phyloP scores from a whole-genome alignment of 2,888 invertebrate genomes.

The Drosophila affinis region DNA sequence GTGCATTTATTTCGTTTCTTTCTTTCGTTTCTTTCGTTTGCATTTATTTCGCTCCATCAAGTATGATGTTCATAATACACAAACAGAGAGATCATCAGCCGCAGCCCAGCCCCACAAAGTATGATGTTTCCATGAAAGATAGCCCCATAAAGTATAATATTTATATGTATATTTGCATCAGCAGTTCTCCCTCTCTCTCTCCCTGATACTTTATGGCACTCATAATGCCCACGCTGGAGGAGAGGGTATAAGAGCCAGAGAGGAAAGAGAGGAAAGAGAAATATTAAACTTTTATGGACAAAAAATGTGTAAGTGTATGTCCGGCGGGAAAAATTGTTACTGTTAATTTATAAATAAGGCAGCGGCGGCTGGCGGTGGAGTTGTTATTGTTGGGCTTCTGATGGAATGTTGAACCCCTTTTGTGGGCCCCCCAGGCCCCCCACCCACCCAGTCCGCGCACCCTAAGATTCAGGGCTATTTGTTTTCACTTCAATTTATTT shows the following conservation, averaged over 20 bases:
- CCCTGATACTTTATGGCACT: neutral
- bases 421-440: neutral
- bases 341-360: constrained; percentile 78
- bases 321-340: constrained; percentile 74
- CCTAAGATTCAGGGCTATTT: constrained; percentile 44
- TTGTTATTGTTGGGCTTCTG: constrained; percentile 46
- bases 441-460: constrained; percentile 23
- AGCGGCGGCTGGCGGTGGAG: constrained; percentile 26
- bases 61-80: too few relatives aligned
- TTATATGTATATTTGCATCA: neutral
- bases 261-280: constrained; percentile 29
- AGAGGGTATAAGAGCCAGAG: neutral
- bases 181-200: neutral
- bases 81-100: too few relatives aligned
- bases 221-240: neutral
- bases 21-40: too few relatives aligned
- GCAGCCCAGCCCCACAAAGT: too few relatives aligned
- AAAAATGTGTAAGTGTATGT: constrained; percentile 74
- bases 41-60: too few relatives aligned
- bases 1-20: too few relatives aligned
- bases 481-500: constrained; percentile 75
- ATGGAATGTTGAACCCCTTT: constrained; percentile 34
- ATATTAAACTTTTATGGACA: constrained; percentile 67
- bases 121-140: too few relatives aligned
- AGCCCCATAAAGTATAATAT: neutral